Base-by-base conservation (phyloP, 1,140 invertebrate species). In the Phenacoccus solenopsis region DNA sequence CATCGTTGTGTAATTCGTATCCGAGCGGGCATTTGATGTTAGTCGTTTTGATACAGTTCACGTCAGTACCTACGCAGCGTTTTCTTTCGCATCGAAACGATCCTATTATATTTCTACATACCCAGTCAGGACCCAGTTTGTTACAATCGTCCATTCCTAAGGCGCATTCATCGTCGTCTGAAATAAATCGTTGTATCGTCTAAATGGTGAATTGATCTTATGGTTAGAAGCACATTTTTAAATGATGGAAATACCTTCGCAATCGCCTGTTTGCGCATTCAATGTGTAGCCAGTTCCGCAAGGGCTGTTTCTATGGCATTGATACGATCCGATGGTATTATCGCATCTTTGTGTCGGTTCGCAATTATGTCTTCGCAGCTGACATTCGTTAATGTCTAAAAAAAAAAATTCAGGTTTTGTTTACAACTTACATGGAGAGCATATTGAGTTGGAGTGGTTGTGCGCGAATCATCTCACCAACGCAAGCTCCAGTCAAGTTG, bases 251-350 rank as follows among this genome's bases (percentile, higher is more conserved):
- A 67, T 79, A 93, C 90, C 90, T 82, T 93, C 90, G 79, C 96
- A 98, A 71, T 86, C 81, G 70, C 92, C 88, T 2, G 89, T 90
- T 10, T 87, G 84, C 7, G 90, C 88, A 76, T 98, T 96, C 1
- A 98, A 79, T 0, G 94, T 96, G 76, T 98, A 98, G 0, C 97
- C 96, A 0, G 95, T 98, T 0, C 96, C 96, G 79, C 96, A 98
- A 0, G 90, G 88, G 22, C 89, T 84, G 27, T 88, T 88, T 49
- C 91, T 77, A 16, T 93, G 86, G 77, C 94, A 96, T 16, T 86
- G 83, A 76, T 85, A 96, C 10, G 91, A 92, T 1, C 93, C 93
- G 22, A 93, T 82, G 0, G 90, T 94, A 76, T 96, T 96, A 77
- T 95, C 91, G 77, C 93, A 96, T 28, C 92, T 79, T 77, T 95